Evolutionary conservation across 2,113 vertebrate genomes (phyloP).

Genomic region (Pongo pygmaeus): DNA sequence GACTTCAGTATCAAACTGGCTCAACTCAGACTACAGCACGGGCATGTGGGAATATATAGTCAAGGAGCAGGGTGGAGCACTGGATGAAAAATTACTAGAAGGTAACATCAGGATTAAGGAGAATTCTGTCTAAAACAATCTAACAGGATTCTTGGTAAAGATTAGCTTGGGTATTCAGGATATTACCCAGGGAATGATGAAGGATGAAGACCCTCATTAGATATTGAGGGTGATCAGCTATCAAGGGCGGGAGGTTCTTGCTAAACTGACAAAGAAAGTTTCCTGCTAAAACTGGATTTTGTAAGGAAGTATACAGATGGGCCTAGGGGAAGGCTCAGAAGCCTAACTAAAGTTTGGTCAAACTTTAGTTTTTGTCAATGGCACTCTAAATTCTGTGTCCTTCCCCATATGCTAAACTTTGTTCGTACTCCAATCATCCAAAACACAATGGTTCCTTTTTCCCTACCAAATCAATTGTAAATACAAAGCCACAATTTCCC

Average conservation of each 20-base stretch:
- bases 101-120: background rate
- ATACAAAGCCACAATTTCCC: background rate
- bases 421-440: background rate
- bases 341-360: background rate
- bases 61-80: background rate
- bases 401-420: background rate
- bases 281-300: background rate
- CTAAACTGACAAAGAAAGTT: background rate
- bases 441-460: background rate
- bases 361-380: background rate
- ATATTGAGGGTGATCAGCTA: background rate
- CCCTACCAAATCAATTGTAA: background rate
- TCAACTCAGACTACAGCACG: background rate
- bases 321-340: background rate
- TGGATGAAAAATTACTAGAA: background rate
- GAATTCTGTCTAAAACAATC: background rate
- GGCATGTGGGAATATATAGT: background rate
- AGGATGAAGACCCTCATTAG: background rate
- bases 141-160: background rate
- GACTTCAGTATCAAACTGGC: background rate
- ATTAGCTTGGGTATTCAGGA: background rate
- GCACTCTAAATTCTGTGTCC: background rate
- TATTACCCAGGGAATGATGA: background rate
- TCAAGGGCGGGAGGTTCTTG: background rate
- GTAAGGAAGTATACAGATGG: background rate